Conservation (phyloP, 2,888 invertebrate species). For the Melinopterus prodromus region DNA sequence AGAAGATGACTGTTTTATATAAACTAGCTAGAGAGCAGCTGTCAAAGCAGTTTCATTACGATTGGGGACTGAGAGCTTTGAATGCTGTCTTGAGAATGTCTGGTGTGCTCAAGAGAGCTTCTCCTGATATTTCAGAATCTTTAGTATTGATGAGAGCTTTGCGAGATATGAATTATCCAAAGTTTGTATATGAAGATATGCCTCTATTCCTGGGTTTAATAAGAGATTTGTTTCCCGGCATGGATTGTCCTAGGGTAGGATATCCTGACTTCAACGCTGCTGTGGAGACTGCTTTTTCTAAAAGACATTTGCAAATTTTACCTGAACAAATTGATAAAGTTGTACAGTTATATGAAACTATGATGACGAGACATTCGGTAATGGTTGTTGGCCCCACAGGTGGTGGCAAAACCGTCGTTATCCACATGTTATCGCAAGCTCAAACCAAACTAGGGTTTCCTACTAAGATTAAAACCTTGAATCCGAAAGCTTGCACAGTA, state of each 20-base stretch:
- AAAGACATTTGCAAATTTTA: constrained; percentile 73
- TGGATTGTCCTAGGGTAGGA: constrained; percentile 87
- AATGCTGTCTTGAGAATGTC: constrained; percentile 93
- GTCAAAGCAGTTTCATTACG: constrained; percentile 93
- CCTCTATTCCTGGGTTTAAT: constrained; percentile 88
- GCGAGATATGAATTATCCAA: constrained; percentile 92
- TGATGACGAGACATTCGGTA: constrained; percentile 92
- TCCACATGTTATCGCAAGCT: constrained; percentile 79
- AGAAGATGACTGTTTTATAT: constrained; percentile 94
- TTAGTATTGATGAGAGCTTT: constrained; percentile 91
- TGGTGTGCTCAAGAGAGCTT: constrained; percentile 82
- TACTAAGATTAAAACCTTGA: constrained; percentile 82
- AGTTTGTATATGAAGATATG: constrained; percentile 92
- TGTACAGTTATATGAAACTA: constrained; percentile 91
- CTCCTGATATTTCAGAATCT: constrained; percentile 82
- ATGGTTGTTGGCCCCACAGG: constrained; percentile 95
- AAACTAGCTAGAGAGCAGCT: constrained; percentile 86
- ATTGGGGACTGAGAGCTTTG: constrained; percentile 91
- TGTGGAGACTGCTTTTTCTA: constrained; percentile 72
- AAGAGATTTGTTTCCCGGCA: constrained; percentile 88
- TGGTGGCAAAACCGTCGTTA: constrained; percentile 89
- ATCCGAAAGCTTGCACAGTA: constrained; percentile 91
- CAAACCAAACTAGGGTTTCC: constrained; percentile 78
- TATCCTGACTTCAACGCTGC: constrained; percentile 88
- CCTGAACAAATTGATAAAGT: constrained; percentile 70